Evolutionary conservation across 1,140 invertebrate genomes (phyloP).

Genomic region (Macrobrachium nipponense): DNA sequence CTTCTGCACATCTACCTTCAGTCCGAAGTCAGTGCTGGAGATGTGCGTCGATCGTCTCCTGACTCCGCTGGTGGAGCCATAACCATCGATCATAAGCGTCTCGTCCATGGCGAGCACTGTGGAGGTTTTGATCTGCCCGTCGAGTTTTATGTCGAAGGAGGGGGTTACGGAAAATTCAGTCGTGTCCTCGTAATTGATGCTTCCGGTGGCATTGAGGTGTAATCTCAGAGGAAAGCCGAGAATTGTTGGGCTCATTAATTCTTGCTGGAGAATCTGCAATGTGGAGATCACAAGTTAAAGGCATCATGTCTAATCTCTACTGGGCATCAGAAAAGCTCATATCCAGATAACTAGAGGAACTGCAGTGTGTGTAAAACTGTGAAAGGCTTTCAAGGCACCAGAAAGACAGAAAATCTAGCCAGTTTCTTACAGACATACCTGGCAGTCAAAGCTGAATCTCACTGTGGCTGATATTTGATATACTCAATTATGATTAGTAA

Average conservation of each 20-base stretch:
- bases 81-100: constrained; percentile 29
- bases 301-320: neutral
- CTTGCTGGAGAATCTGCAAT: constrained; percentile 43
- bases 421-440: no score
- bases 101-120: constrained; percentile 34
- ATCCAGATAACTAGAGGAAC: neutral
- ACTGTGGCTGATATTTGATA: no score
- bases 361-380: neutral
- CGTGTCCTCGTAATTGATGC: neutral
- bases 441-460: no score
- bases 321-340: neutral
- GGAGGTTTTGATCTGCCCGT: constrained; percentile 34
- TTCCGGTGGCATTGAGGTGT: constrained; percentile 36
- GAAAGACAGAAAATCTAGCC: no score
- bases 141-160: neutral
- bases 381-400: no score
- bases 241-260: constrained; percentile 30
- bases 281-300: no score
- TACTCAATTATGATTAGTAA: no score
- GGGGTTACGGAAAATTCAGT: neutral
- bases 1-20: constrained; percentile 7
- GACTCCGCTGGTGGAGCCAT: constrained; percentile 22
- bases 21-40: constrained; percentile 12
- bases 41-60: constrained; percentile 22
- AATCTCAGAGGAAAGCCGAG: constrained; percentile 49